Evolutionary conservation across 1,140 invertebrate genomes (phyloP).

Genomic region (Nilaparvata lugens): DNA sequence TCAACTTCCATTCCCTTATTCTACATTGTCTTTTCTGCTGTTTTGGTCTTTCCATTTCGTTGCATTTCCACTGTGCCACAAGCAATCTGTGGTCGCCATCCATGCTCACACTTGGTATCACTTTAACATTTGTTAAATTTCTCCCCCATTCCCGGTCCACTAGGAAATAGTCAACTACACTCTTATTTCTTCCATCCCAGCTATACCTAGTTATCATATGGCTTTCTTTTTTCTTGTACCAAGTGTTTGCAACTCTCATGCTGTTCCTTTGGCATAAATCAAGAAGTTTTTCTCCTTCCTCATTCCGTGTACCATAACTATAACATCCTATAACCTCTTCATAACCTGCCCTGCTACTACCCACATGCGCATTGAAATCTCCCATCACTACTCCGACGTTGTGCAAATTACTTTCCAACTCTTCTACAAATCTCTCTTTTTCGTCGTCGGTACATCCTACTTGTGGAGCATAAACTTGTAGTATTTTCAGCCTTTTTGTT

Average conservation of each 20-base stretch:
- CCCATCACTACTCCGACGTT: too few species aligned
- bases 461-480: too few species aligned
- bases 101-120: too few species aligned
- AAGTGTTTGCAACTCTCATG: conserved; percentile 1
- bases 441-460: too few species aligned
- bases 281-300: not conserved
- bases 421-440: too few species aligned
- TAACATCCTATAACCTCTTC: too few species aligned
- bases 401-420: too few species aligned
- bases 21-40: not conserved
- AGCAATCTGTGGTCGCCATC: not conserved
- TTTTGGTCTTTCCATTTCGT: not conserved
- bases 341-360: too few species aligned
- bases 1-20: not conserved
- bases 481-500: too few species aligned
- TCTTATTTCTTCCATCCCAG: not conserved
- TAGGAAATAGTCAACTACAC: not conserved
- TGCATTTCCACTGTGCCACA: not conserved
- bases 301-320: too few species aligned
- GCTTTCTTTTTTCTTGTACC: not conserved
- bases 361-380: too few species aligned
- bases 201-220: not conserved
- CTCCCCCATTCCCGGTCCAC: not conserved
- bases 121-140: not conserved
- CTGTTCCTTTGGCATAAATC: not conserved